Base-by-base conservation (phyloP, 2,797 vertebrate genomes). In the Girardinus metallicus region DNA sequence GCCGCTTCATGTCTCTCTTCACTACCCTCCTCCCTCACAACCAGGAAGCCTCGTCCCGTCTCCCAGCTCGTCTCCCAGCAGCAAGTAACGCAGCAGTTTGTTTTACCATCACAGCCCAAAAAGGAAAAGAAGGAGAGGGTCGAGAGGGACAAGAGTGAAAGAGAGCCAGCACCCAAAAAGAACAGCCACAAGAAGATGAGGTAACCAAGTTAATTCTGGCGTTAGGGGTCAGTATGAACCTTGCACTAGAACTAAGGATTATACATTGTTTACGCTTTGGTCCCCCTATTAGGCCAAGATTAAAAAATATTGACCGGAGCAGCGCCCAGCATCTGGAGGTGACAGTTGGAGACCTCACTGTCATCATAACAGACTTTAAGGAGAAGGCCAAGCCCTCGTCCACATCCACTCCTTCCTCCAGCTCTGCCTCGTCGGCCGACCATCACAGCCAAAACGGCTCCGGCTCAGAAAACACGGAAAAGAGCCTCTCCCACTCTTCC, bases 331-430 rank as follows among this genome's bases (percentile, higher is more conserved):
- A 99, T 93, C 95, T 99, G 96, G 99, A 99, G 95, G 99, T 99
- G 93, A 99, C 99, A 26, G 99, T 99, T 84, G 99, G 99, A 91
- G 98, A 99, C 93, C 97, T 99, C 94, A 99, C 99, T 66, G 99
- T 99, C 95, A 98, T 99, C 96, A 99, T 99, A 92, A 99, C 99
- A 91, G 99, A 99, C 98, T 99, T 99, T 97, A 99, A 99, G 93
- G 98, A 99, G 96, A 99, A 99, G 96, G 96, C 97, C 60, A 98
- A 98, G 96, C 97, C 99, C 74, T 92, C 97, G 26, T 95, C 98
- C 85, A 95, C 98, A 76, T 88, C 94, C 8, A 84, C 97, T 78
- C 97, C 97, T 1, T 95, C 98, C 23, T 96, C 98, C 87, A 89
- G 88, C 79, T 84, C 91, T 3, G 49, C 87, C 0, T 86, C 93